Base-by-base conservation (phyloP, 2,113 vertebrate genomes). In the Pelobates fuscus region DNA sequence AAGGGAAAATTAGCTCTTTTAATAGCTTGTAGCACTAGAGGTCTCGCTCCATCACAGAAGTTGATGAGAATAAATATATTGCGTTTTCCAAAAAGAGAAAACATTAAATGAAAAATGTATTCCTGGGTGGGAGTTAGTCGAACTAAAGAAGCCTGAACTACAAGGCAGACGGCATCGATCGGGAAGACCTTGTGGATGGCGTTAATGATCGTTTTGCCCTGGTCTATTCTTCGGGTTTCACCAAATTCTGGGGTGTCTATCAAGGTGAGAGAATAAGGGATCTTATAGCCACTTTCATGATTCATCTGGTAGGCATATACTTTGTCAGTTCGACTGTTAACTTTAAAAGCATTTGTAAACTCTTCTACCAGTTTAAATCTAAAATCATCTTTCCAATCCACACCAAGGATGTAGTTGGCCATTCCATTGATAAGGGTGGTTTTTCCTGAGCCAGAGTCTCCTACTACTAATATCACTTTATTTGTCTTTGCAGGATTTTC, bases 171-270 rank as follows among this genome's bases (percentile, higher is more conserved):
- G 1, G 84, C 86, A 81, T 90, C 87, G 1, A 86, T 72, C 0
- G 88, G 68, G 29, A 88, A 86, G 0, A 81, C 83, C 0, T 81
- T 54, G 8, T 64, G 73, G 59, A 82, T 30, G 63, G 81, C 20
- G 46, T 88, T 12, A 30, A 79, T 57, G 29, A 87, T 88, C 12
- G 77, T 84, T 0, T 80, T 85, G 71, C 27, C 58, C 58, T 77
- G 30, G 2, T 12, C 37, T n/a, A 65, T 14, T 27, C 29, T 85
- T 66, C 81, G 63, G 1, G 82, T 82, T 6, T 85, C 81, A 18
- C 82, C 87, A 71, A 90, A 88, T 0, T 85, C 87, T n/a, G 85
- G 88, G 0, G 84, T 87, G 80, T 90, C 89, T 1, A 87, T 74
- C 0, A 90, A 70, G 3, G 84, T 89, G 21, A 89, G 8, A 0